Conservation (phyloP, 2,113 vertebrate genomes). For the Aegithalos caudatus region DNA sequence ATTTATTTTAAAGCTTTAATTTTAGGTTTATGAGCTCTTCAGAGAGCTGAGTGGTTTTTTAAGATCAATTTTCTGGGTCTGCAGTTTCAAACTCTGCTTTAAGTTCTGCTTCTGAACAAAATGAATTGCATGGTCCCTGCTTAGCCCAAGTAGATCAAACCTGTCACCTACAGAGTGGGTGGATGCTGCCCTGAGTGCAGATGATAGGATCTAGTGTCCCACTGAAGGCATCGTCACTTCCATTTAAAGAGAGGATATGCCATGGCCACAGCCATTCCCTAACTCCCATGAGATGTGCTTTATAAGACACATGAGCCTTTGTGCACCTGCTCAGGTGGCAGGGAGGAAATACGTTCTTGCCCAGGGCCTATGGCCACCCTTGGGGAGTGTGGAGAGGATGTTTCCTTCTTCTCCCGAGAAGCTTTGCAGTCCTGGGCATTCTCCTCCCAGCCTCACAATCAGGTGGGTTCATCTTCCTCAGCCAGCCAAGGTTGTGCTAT, state of each 20-base stretch:
- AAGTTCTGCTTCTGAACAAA: not conserved
- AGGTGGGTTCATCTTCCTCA: not conserved
- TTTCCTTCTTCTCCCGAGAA: not conserved
- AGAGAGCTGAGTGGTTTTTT: not conserved
- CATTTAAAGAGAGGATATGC: rapidly evolving
- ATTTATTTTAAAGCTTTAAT: conserved; percentile 55
- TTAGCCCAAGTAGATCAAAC: not conserved
- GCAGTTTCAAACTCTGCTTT: conserved; percentile 33
- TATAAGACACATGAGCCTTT: rapidly evolving
- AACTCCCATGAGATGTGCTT: not conserved
- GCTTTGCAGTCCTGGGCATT: not conserved
- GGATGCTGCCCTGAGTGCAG: not conserved
- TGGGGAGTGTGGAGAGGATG: rapidly evolving
- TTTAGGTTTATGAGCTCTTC: conserved; percentile 39
- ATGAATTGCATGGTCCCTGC: not conserved
- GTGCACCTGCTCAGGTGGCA: rapidly evolving
- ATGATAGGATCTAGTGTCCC: not conserved
- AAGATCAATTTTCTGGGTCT: conserved; percentile 45
- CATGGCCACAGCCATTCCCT: not conserved
- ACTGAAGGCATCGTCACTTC: not conserved
- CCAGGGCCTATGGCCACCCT: rapidly evolving
- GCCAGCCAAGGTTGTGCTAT: not conserved
- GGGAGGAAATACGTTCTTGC: not conserved
- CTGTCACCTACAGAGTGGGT: not conserved
- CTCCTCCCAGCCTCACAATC: not conserved